Evolutionary conservation across 2,113 vertebrate species (phyloP), one percentile per base, ranked within the genome.

Genomic region (Neotoma lepida): DNA sequence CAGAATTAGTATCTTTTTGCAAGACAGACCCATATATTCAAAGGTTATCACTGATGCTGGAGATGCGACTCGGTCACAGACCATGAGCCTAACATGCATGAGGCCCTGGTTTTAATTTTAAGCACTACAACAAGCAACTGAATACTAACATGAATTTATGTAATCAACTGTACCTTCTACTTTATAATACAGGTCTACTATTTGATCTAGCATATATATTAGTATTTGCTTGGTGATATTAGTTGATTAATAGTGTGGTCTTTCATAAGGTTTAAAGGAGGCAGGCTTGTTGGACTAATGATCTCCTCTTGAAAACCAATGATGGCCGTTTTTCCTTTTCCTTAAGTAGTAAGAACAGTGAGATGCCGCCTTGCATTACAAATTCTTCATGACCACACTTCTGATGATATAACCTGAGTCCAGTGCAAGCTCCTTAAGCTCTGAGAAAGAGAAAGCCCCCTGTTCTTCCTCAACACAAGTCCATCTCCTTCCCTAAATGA

Each of bases 401-500:
- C 30, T 92, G 91, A 44, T 91, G 89, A 89, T 87, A 88, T 73
- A 71, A 33, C 6, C 3, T 9, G 71, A 73, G 70, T 33, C 56
- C 56, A 71, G 17, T 20, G 4, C 24, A 18, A 9, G 30, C 18
- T 86, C 87, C 80, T 84, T 58, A 49, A 94, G 76, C 46, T 22
- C 13, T 44, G 30, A 44, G 71, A 30, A 87, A 73, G 66, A 85
- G 22, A 94, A 39, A 68, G 93, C 74, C 90, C 77, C 93, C 49
- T 89, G 41, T 33, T 46, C 49, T 94, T 35, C 88, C 0, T 5
- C 22, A 4, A 1, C 3, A n/a, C n/a, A 92, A 77, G 89, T 89
- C 82, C 41, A 93, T 58, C 54, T 77, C 35, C 10, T 58, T 89
- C 84, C 92, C 66, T 96, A 92, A 89, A 88, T n/a, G 91, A 94